Evolutionary conservation across 1,140 invertebrate species (phyloP), one percentile per base, ranked within the genome.

Genomic region (Drosophila lacertosa): DNA sequence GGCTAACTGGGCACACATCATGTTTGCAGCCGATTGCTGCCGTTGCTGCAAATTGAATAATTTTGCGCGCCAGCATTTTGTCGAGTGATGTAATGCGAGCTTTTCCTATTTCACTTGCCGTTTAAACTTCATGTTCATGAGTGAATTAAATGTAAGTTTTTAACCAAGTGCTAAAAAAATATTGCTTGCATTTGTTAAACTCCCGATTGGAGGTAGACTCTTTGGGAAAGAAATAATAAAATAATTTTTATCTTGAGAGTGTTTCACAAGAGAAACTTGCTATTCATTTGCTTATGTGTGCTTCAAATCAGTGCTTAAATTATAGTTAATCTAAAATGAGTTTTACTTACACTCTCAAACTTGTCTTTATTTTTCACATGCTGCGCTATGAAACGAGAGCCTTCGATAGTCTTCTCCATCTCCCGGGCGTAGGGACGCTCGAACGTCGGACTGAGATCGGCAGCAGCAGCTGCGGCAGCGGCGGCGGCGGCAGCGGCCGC

Each of bases 321-420:
- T 9, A 29, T 9, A 35, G 11, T n/a, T 35, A 39, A 39, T 16
- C 39, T n/a, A n/a, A 1, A 26, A 26, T 6, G 9, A 45, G 11
- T 1, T 1, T 47, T 80, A 96, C 96, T 96, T 93, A 98, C 97
- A 92, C 95, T 97, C 91, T 97, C 96, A 91, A 98, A 98, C 91
- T 96, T 96, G 92, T 98, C 97, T 92, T 97, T 97, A 92, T 98
- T 98, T 92, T 95, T 96, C 89, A 97, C 96, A 91, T 98, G 97
- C 92, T 98, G 97, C 90, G 97, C 97, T 92, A 98, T 97, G 92
- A 98, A 98, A 91, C 96, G 95, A 42, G 97, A 96, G 73, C 97
- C 96, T 91, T 96, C 95, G 90, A 97, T 95, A 77, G 97, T 97
- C 90, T 97, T 96, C 92, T 97, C 96, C 94, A 96, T 95, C 91